Evolutionary conservation across 1,140 invertebrate species (phyloP), one percentile per base, ranked within the genome.

Genomic region (Glomeris maerens): DNA sequence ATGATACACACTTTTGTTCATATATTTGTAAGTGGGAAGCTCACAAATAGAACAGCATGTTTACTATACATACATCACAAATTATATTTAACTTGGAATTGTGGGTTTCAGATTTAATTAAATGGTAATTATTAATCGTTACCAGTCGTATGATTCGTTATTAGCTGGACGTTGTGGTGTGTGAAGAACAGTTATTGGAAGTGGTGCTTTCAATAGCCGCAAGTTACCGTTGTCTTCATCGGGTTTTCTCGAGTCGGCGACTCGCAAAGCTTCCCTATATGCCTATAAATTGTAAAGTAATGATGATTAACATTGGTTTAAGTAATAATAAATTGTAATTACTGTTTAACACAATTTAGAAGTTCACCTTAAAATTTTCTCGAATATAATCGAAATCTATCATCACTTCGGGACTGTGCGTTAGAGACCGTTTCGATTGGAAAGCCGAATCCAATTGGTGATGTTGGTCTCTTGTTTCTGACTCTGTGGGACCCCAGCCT

Each of bases 331-430:
- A n/a, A n/a, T n/a, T n/a, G n/a, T n/a, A n/a, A n/a, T n/a, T n/a
- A n/a, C n/a, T n/a, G n/a, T 7, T 2, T 20, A 47, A 29, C 2
- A 25, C 21, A 25, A 26, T 47, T 52, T 36, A 21, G 29, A 17
- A 52, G 2, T 50, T 52, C 50, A 61, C 59, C 60, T 62, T 49
- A 50, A 61, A 62, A 45, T 57, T 56, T 23, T 55, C 49, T 49
- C 54, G 52, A 21, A 62, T 62, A 50, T 53, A 55, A 17, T 62
- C 54, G 45, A 59, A 61, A 22, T 60, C 59, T 28, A 53, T 57
- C 28, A 38, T 52, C 2, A 55, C 52, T 38, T 61, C 55, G 1
- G 60, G 60, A 38, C 59, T 60, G 7, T 52, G 48, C 3, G 58
- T 52, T 28, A 58, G 57, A 14, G 59, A 60, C 28, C 53, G 55